Evolutionary conservation across 2,113 vertebrate genomes (phyloP), one percentile per base, ranked within the genome.

Genomic region (Enhydra lutris): DNA sequence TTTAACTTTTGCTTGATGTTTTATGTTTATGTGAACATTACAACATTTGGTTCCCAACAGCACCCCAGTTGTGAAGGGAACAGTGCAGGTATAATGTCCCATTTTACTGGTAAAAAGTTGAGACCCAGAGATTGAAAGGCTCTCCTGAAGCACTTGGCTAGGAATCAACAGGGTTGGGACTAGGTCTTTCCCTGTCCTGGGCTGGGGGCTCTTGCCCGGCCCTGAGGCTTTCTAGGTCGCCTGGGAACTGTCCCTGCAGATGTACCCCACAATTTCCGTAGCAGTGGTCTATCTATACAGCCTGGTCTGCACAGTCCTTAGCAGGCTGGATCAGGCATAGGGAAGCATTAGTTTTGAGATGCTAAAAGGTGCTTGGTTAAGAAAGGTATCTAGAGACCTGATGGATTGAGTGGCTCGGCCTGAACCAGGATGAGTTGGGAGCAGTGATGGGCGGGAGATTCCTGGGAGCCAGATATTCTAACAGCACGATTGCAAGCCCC

Each of bases 161-260:
- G 55, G 6, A 39, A 2, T 17, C 1, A 0, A 1, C n/a, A 21
- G 67, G n/a, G 8, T 26, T 42, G 39, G n/a, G n/a, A 42, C 34
- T 47, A 6, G n/a, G n/a, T 84, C 85, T 20, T n/a, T 20, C 21
- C 80, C 52, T 74, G 57, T n/a, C 21, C 47, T 3, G 0, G 42
- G 20, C 59, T 11, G 26, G 67, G 31, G 31, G 11, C 24, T 20
- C 52, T 10, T 17, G 7, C 23, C 52, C 0, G 3, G 14, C 74
- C 47, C 13, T 17, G 63, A 14, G 26, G n/a, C 7, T 39, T 85
- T 50, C 29, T 71, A n/a, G 5, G 2, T 69, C 13, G 3, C 34
- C 80, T 26, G 11, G 36, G 36, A 6, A 20, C 42, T 13, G 26
- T 31, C 2, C 76, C n/a, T 9, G 11, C 4, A 15, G 61, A 39